These are phyloP conservation scores for Brachyistius frenatus DNA, from an alignment of 2,113 vertebrate species.

Conservation along the genomic window DNA sequence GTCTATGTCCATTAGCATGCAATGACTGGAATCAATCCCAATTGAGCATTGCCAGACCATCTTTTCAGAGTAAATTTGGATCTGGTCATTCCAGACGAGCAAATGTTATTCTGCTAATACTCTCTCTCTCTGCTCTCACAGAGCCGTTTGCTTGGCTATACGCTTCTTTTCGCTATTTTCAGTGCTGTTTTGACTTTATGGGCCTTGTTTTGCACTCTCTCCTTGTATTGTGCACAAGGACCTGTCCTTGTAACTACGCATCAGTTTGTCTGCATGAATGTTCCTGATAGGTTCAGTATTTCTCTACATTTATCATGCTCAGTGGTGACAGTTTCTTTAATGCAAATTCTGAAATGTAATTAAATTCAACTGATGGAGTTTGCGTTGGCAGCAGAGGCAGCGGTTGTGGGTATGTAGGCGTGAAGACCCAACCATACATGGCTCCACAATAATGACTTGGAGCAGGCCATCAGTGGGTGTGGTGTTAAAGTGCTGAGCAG, in stretches of 20 bases:
- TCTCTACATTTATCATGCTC: constrained; percentile 64
- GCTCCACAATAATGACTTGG: constrained; percentile 77
- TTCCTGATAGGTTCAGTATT: constrained; percentile 37
- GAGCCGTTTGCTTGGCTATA: neutral
- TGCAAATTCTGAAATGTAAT: constrained; percentile 70
- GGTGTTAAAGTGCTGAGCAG: constrained; percentile 80
- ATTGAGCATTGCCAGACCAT: no score
- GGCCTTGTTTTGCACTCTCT: neutral
- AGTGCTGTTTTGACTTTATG: constrained; percentile 2
- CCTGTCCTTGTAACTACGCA: constrained; percentile 22
- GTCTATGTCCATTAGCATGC: no score
- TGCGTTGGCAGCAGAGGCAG: constrained; percentile 53
- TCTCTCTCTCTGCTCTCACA: no score
- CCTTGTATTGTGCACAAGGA: neutral
- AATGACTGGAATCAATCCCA: no score
- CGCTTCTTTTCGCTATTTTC: neutral
- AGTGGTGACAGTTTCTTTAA: constrained; percentile 61
- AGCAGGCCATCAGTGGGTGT: constrained; percentile 72
- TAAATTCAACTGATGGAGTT: constrained; percentile 65
- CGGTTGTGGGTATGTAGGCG: constrained; percentile 64
- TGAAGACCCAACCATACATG: constrained; percentile 67
- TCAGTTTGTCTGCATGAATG: constrained; percentile 28
- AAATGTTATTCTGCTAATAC: neutral
- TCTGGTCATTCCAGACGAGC: no score
- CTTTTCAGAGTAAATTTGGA: no score